Evolutionary conservation across 1,140 invertebrate species (phyloP).

Genomic region (Zaprionus davidi): DNA sequence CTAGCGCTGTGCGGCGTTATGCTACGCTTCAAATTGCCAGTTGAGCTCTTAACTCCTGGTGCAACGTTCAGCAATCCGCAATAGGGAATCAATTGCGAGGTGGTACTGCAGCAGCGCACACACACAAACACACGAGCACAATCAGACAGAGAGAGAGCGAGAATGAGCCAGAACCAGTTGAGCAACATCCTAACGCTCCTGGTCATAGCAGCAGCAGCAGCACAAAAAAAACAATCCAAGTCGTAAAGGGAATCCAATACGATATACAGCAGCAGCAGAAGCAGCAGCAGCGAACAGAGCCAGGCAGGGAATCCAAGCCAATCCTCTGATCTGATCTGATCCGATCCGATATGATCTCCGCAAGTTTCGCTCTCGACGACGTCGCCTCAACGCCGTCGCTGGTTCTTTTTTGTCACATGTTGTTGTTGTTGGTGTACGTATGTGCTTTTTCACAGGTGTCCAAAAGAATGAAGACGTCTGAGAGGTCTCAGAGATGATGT

Average conservation of each 20-base stretch:
- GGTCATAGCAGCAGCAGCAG: conserved; percentile 16
- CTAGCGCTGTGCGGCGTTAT: conserved; percentile 48
- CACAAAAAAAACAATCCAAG: conserved; percentile 26
- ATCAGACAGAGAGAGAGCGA: conserved; percentile 5
- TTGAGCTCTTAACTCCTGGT: conserved; percentile 78
- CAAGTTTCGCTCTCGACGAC: conserved; percentile 22
- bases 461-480: not conserved
- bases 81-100: conserved; percentile 78
- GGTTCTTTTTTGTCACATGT: conserved; percentile 28
- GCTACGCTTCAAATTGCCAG: conserved; percentile 63
- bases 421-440: conserved; percentile 54
- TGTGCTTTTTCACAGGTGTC: conserved; percentile 35
- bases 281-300: conserved; percentile 46
- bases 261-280: conserved; percentile 72
- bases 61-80: conserved; percentile 73
- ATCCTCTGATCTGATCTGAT: conserved; percentile 5
- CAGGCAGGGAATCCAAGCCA: conserved; percentile 52
- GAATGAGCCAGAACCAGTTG: conserved; percentile 31
- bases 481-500: conserved; percentile 3
- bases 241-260: conserved; percentile 77
- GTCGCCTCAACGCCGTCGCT: conserved; percentile 7
- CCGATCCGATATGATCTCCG: not conserved
- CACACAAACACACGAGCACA: conserved; percentile 33
- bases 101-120: conserved; percentile 70
- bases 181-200: conserved; percentile 36